phyloP scores from a whole-genome alignment of 2,797 vertebrate species.

The Malacoraja senta region DNA sequence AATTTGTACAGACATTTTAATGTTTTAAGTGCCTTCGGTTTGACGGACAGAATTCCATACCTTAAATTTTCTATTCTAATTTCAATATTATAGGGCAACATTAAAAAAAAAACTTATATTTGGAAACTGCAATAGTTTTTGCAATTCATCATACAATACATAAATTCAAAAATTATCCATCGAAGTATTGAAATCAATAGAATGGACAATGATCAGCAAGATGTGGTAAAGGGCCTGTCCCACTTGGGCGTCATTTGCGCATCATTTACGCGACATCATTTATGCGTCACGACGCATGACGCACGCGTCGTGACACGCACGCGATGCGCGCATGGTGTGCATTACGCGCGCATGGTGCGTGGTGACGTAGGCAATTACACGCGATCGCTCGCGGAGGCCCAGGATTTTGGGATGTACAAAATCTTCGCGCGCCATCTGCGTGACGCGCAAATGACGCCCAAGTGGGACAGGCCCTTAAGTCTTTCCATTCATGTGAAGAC shows the following conservation, averaged over 20 bases:
- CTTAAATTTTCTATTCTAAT: not conserved
- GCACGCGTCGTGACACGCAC: no score
- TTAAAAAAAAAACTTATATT: not conserved
- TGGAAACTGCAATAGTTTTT: not conserved
- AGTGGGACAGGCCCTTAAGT: no score
- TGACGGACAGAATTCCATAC: not conserved
- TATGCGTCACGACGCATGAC: no score
- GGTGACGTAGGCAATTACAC: no score
- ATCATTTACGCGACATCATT: no score
- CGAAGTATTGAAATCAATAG: not conserved
- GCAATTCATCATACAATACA: not conserved
- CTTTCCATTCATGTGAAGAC: not conserved
- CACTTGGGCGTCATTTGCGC: no score
- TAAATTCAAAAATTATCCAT: slow-evolving; percentile 7
- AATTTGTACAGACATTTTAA: not conserved
- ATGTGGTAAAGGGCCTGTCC: not conserved
- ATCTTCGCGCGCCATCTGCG: no score
- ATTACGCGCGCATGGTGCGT: no score
- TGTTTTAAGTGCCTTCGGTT: not conserved
- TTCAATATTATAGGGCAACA: not conserved
- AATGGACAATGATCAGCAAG: not conserved
- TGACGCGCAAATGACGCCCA: no score
- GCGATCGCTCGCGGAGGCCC: no score
- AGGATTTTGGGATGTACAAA: no score
- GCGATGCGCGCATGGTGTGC: no score